Conservation (phyloP, 2,888 invertebrate species). For the Aphidoletes aphidimyza region DNA sequence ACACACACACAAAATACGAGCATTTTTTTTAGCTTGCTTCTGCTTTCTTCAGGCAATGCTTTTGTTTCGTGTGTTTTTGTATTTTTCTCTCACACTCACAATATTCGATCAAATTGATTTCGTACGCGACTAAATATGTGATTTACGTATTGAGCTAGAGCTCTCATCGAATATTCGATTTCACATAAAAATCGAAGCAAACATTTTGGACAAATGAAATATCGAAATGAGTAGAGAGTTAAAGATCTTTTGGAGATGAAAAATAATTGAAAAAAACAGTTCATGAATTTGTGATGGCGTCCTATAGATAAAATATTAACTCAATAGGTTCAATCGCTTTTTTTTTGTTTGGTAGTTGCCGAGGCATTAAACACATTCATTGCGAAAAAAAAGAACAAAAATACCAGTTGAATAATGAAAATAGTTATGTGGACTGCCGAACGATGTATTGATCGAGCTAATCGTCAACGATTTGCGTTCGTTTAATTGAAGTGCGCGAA, state of each 20-base stretch:
- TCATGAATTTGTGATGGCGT: too few species aligned
- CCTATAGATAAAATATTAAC: not conserved
- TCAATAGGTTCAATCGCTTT: not conserved
- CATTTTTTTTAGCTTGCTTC: not conserved
- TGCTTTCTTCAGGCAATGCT: constrained; percentile 7
- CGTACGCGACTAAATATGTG: constrained; percentile 10
- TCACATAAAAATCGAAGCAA: not conserved
- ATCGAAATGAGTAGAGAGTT: constrained; percentile 8
- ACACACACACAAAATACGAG: too few species aligned
- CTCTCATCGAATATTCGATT: constrained; percentile 10
- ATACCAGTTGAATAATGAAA: not conserved
- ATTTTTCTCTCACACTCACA: not conserved
- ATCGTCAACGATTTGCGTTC: not conserved
- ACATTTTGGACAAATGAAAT: not conserved
- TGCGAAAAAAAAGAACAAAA: not conserved
- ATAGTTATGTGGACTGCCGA: not conserved
- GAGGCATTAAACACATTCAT: not conserved
- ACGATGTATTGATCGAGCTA: not conserved
- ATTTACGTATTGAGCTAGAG: not conserved
- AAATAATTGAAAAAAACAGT: constrained; percentile 26
- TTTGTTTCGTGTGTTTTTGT: constrained; percentile 1
- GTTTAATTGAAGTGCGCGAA: not conserved
- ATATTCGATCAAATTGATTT: not conserved
- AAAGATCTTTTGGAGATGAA: constrained; percentile 14
- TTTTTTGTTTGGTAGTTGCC: not conserved